Percentiles rank a stretch among this genome's conserved stretches.
Conservation (phyloP, 2,888 invertebrate genomes). For the Saturnia pavonia region DNA sequence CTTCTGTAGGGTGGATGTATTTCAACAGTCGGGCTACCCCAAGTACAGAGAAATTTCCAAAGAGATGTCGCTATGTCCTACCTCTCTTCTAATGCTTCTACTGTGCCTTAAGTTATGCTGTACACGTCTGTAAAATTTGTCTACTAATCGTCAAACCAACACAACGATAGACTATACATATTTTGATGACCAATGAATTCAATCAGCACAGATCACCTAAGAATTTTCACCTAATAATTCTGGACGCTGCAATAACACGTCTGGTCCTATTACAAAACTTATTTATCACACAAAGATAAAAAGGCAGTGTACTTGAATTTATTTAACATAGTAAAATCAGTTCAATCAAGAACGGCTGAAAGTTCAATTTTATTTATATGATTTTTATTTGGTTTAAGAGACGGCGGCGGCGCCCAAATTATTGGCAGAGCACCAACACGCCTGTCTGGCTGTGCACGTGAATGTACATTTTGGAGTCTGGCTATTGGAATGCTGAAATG, state of each 20-base stretch:
- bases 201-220: not conserved
- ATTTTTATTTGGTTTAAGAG: conserved; percentile 33
- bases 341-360: not conserved
- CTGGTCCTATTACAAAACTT: not conserved
- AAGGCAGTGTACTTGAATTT: not conserved
- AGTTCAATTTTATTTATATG: not conserved
- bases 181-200: not conserved
- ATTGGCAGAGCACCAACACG: conserved; percentile 57
- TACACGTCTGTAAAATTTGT: not conserved
- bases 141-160: not conserved
- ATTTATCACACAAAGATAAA: not conserved
- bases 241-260: conserved; percentile 9
- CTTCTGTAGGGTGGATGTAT: too few relatives aligned
- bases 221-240: not conserved
- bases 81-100: too few relatives aligned
- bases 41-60: too few relatives aligned
- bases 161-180: not conserved
- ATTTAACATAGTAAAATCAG: not conserved
- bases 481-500: conserved; percentile 19
- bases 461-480: conserved; percentile 14
- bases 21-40: too few relatives aligned
- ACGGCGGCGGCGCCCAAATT: conserved; percentile 40
- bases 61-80: too few relatives aligned
- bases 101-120: not conserved
- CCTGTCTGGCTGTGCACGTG: conserved; percentile 40